Percentiles rank a stretch among this genome's conserved stretches.
These are phyloP conservation scores for Lycaena phlaeas DNA, from an alignment of 2,888 invertebrate genomes.

Conservation along the genomic window DNA sequence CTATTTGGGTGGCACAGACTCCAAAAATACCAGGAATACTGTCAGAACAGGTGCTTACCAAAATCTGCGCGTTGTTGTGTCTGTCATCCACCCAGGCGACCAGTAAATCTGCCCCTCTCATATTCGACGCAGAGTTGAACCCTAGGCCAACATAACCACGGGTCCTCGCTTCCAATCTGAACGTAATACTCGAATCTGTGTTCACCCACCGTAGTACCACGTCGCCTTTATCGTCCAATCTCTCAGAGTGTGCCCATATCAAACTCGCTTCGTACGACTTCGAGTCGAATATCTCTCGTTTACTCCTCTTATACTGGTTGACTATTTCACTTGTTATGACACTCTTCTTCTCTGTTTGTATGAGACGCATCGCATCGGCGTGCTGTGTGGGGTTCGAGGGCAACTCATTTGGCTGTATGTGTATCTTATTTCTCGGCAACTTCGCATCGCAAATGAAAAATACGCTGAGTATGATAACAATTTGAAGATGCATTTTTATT, in stretches of 20 bases:
- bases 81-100: constrained; percentile 90
- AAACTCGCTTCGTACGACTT: constrained; percentile 57
- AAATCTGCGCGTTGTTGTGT: constrained; percentile 78
- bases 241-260: constrained; percentile 74
- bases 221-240: constrained; percentile 69
- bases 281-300: constrained; percentile 57
- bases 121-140: constrained; percentile 84
- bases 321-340: constrained; percentile 53
- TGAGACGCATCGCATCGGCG: constrained; percentile 35
- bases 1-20: no score
- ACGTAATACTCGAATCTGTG: constrained; percentile 84
- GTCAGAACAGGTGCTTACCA: no score
- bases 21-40: no score
- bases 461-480: constrained; percentile 46
- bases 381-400: constrained; percentile 43
- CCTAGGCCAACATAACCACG: constrained; percentile 91
- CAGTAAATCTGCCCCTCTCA: constrained; percentile 89
- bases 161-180: constrained; percentile 87
- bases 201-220: constrained; percentile 80
- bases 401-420: constrained; percentile 42
- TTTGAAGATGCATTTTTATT: constrained; percentile 46
- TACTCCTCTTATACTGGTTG: constrained; percentile 47
- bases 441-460: constrained; percentile 58
- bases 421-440: constrained; percentile 43
- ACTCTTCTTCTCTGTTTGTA: constrained; percentile 46